These are phyloP conservation scores for Petromus typicus DNA, from an alignment of 2,113 vertebrate species.

Conservation along the genomic window DNA sequence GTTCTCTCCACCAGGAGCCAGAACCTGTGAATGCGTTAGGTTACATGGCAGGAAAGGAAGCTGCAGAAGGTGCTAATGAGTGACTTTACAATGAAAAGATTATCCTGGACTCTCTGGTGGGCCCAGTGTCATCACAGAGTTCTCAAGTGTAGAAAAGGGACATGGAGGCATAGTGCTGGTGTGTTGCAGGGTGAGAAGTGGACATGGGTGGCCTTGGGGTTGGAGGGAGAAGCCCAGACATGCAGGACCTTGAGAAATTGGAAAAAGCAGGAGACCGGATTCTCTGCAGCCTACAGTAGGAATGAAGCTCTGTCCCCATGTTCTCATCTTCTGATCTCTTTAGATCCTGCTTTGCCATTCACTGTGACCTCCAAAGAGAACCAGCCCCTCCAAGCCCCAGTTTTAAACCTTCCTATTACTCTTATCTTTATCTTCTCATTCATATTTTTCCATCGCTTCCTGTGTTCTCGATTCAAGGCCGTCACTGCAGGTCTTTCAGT, in stretches of 20 bases:
- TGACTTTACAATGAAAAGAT: not conserved
- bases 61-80: not conserved
- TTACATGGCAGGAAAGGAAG: not conserved
- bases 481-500: not conserved
- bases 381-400: not conserved
- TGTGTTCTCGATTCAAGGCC: not conserved
- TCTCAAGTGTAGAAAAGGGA: not conserved
- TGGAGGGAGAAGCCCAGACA: not conserved
- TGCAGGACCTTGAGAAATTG: not conserved
- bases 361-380: not conserved
- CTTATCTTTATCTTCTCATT: not conserved
- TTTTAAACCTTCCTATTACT: not conserved
- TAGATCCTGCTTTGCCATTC: not conserved
- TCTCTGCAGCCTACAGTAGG: no score
- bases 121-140: not conserved
- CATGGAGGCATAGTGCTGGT: not conserved
- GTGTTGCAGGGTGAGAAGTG: not conserved
- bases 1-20: not conserved
- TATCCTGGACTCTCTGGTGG: not conserved
- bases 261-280: no score
- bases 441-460: not conserved
- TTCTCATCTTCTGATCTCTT: not conserved
- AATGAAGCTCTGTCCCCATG: no score
- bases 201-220: not conserved
- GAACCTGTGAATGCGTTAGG: not conserved